Percentiles rank a stretch among this genome's conserved stretches.
phyloP scores from a whole-genome alignment of 2,888 invertebrate genomes.

The Campopleginae sp. region DNA sequence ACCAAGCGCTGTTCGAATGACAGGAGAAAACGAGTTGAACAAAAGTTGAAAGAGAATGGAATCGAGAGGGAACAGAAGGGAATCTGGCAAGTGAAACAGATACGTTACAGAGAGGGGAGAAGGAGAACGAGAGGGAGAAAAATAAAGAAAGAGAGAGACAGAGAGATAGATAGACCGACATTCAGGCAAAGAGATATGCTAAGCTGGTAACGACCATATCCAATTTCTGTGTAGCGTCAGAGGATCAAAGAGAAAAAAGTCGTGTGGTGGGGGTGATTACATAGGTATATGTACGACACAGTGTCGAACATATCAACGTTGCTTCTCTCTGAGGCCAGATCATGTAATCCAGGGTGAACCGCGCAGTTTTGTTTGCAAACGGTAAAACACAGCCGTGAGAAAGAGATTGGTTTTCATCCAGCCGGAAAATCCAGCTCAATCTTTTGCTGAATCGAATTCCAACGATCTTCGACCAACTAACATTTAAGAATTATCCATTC shows the following conservation, averaged over 20 bases:
- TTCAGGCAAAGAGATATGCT: conserved; percentile 37
- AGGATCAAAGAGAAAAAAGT: conserved; percentile 57
- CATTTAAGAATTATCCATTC: neutral
- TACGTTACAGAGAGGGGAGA: conserved; percentile 32
- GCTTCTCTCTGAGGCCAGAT: conserved; percentile 41
- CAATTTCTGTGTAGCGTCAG: conserved; percentile 68
- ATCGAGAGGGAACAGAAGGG: conserved; percentile 29
- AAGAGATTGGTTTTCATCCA: conserved; percentile 42
- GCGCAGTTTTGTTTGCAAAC: conserved; percentile 54
- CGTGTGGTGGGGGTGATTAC: conserved; percentile 2
- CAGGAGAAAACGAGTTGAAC: conserved; percentile 38
- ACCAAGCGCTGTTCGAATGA: conserved; percentile 11
- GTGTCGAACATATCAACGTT: conserved; percentile 39
- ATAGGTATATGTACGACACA: neutral
- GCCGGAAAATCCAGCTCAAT: conserved; percentile 38
- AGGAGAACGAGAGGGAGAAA: neutral
- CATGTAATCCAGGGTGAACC: conserved; percentile 50
- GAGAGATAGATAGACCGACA: neutral
- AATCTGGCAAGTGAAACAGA: conserved; percentile 57
- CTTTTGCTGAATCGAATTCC: conserved; percentile 14
- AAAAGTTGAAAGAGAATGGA: conserved; percentile 47
- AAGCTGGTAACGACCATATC: conserved; percentile 75
- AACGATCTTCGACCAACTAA: neutral
- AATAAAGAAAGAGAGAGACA: conserved; percentile 5
- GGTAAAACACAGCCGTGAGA: conserved; percentile 24